phyloP scores from a whole-genome alignment of 2,797 vertebrate species.

The Staurois parvus region DNA sequence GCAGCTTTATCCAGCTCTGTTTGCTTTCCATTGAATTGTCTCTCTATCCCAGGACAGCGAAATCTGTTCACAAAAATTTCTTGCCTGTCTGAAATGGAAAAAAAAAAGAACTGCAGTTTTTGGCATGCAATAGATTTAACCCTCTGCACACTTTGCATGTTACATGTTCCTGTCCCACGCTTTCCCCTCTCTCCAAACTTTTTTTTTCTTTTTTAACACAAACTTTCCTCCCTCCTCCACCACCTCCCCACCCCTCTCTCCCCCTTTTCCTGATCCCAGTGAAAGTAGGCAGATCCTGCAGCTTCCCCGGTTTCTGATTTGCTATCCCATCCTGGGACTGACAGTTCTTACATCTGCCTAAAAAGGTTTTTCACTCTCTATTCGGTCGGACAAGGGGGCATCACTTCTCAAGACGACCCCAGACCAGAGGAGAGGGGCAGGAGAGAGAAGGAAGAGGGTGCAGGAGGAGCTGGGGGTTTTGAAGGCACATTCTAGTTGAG shows the following conservation, averaged over 20 bases:
- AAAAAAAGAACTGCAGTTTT: neutral
- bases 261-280: conserved; percentile 60
- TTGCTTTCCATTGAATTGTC: neutral
- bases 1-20: conserved; percentile 9
- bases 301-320: conserved; percentile 69
- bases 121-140: conserved; percentile 38
- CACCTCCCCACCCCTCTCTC: conserved; percentile 39
- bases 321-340: conserved; percentile 69
- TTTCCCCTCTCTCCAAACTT: conserved; percentile 38
- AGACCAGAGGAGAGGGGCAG: conserved; percentile 63
- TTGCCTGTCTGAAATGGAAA: conserved; percentile 16
- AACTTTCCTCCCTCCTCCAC: conserved; percentile 62
- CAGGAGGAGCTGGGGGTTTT: conserved; percentile 59
- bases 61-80: conserved; percentile 2
- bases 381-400: conserved; percentile 68
- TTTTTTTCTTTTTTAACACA: conserved; percentile 52
- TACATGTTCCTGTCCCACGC: conserved; percentile 52
- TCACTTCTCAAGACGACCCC: conserved; percentile 65
- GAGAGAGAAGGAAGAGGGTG: conserved; percentile 53
- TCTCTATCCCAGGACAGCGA: neutral
- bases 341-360: conserved; percentile 68
- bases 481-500: conserved; percentile 45
- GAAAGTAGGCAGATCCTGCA: conserved; percentile 58
- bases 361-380: conserved; percentile 69
- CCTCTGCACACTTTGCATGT: conserved; percentile 10